These are phyloP conservation scores for Pangasius larnaudii DNA, from an alignment of 2,797 vertebrate species.

Conservation along the genomic window DNA sequence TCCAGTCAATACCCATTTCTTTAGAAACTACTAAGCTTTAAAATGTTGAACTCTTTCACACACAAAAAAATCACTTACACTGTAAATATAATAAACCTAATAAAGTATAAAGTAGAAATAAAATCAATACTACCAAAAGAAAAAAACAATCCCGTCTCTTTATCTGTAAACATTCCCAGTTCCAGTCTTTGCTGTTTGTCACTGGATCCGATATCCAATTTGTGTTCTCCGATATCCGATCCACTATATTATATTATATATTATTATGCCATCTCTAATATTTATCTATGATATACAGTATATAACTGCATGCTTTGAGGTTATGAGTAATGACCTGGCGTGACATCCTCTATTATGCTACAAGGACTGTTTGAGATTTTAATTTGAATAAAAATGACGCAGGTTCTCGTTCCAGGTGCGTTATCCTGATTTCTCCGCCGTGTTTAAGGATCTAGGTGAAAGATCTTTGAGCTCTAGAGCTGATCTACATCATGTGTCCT, in stretches of 20 bases:
- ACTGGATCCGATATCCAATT: background rate
- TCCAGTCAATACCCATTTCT: background rate
- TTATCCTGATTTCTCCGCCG: background rate
- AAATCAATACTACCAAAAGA: no score
- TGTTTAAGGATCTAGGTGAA: background rate
- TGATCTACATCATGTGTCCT: conserved; percentile 54
- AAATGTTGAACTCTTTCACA: background rate
- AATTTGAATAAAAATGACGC: background rate
- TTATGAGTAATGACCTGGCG: background rate
- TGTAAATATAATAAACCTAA: background rate
- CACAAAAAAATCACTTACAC: background rate
- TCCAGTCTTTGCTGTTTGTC: background rate
- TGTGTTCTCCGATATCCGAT: background rate
- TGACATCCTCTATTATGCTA: background rate
- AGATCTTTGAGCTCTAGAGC: conserved; percentile 40
- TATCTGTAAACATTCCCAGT: no score
- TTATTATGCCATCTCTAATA: background rate
- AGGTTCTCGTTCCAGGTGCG: background rate
- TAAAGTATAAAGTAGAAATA: background rate
- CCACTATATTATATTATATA: no score
- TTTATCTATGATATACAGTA: background rate
- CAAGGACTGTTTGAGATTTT: background rate
- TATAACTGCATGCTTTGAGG: background rate
- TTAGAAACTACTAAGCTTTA: background rate
- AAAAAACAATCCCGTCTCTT: no score